Conservation (phyloP, 2,113 vertebrate genomes). For the Nycticebus coucang region DNA sequence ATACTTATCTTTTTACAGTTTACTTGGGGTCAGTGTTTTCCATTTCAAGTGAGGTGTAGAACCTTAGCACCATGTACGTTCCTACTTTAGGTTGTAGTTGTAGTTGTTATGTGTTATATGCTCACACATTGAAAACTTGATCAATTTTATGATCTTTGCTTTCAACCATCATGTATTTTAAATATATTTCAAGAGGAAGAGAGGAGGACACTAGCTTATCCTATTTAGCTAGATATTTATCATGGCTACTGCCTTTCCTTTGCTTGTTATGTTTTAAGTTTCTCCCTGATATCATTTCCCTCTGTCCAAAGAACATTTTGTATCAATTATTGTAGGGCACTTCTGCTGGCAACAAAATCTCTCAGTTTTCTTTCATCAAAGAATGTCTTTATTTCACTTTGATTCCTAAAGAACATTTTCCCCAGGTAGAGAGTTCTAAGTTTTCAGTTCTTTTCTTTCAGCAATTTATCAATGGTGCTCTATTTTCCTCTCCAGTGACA, state of each 20-base stretch:
- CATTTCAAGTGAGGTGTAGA: not conserved
- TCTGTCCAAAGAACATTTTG: not conserved
- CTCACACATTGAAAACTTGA: not conserved
- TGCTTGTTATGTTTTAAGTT: not conserved
- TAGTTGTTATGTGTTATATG: not conserved
- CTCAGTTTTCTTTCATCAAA: not conserved
- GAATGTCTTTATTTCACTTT: not conserved
- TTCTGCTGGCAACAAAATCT: not conserved
- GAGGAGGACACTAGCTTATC: not conserved
- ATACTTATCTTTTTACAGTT: not conserved
- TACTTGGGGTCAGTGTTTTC: not conserved
- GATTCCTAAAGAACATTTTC: not conserved
- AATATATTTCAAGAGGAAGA: not conserved
- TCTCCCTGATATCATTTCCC: not conserved
- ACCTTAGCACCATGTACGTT: not conserved
- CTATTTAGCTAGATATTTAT: not conserved
- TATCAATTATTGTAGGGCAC: not conserved
- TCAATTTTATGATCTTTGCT: not conserved
- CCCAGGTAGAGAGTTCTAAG: not conserved
- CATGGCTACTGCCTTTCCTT: not conserved
- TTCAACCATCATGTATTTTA: not conserved
- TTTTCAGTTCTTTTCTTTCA: not conserved
- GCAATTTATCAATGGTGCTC: not conserved
- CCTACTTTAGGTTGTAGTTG: not conserved
- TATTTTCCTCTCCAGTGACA: not conserved